Base-by-base conservation (phyloP, 2,797 vertebrate genomes). In the Hippocampus kuda region DNA sequence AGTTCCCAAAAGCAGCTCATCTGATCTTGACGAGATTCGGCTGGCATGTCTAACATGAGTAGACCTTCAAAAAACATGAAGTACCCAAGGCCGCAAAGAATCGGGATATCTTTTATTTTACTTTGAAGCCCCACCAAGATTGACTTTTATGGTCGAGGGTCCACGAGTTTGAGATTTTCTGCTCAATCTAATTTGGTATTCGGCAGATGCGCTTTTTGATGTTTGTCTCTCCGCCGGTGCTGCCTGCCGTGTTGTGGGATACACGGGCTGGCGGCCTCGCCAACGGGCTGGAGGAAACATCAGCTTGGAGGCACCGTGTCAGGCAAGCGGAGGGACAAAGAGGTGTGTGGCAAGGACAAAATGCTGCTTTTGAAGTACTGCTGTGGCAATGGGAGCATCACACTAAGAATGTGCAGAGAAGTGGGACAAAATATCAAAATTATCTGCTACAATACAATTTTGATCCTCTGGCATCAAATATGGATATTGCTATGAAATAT, bases 261-360 rank as follows among this genome's bases (percentile, higher is more conserved):
- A 13, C 56, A 15, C 0, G 70, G 74, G 64, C 73, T 77, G 73
- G 81, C 74, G 76, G 79, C 38, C 5, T 77, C 82, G 81, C 85
- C 77, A 76, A 69, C 71, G 77, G 68, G 76, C 76, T 69, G 71
- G 74, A 70, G 75, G 78, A 49, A 77, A 87, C 82, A 79, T 83
- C 73, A 75, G 82, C 80, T 79, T 5, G 64, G 78, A 83, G 81
- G 83, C 78, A 8, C 60, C 11, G 56, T 10, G 26, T 57, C 26
- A 27, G 48, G 53, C 27, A 30, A 27, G 18, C 59, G 5, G 16
- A 8, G 59, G 16, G 18, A 20, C 30, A 61, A 38, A 34, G 59
- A 18, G 59, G 59, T 34, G 8, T 8, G 15, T 3, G 30, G 30
- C 27, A 38, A 61, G 59, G 59, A 38, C 59, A 61, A 61, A 61